Conservation (phyloP, 2,888 invertebrate genomes). For the Agonum fuliginosum region DNA sequence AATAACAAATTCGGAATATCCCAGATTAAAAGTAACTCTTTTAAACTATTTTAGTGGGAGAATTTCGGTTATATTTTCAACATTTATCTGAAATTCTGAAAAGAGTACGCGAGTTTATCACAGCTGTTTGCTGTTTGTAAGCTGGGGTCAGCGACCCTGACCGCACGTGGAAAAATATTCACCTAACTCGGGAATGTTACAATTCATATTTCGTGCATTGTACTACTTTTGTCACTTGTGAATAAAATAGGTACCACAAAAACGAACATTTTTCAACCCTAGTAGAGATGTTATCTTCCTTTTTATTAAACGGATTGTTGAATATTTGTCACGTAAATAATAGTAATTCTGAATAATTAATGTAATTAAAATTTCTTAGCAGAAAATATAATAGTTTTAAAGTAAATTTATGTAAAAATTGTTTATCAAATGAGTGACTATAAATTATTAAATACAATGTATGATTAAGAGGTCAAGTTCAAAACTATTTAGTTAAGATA, state of each 20-base stretch:
- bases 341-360: too few species aligned
- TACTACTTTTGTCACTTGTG: background rate
- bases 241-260: background rate
- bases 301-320: background rate
- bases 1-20: too few species aligned
- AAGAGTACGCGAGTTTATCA: slow-evolving; percentile 46
- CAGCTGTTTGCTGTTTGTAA: slow-evolving; percentile 47
- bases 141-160: slow-evolving; percentile 49
- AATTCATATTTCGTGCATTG: slow-evolving; percentile 16
- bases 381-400: too few species aligned
- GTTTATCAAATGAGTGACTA: slow-evolving; percentile 13
- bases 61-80: slow-evolving; percentile 32
- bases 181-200: slow-evolving; percentile 28
- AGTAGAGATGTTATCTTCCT: background rate
- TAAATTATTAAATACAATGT: background rate
- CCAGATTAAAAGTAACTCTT: too few species aligned
- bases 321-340: too few species aligned
- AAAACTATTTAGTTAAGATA: slow-evolving; percentile 14
- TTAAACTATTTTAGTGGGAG: background rate
- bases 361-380: too few species aligned
- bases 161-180: slow-evolving; percentile 51
- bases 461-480: slow-evolving; percentile 31
- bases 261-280: background rate
- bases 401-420: background rate
- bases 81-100: slow-evolving; percentile 18